phyloP scores from a whole-genome alignment of 2,888 invertebrate genomes.

The Xylota segnis region DNA sequence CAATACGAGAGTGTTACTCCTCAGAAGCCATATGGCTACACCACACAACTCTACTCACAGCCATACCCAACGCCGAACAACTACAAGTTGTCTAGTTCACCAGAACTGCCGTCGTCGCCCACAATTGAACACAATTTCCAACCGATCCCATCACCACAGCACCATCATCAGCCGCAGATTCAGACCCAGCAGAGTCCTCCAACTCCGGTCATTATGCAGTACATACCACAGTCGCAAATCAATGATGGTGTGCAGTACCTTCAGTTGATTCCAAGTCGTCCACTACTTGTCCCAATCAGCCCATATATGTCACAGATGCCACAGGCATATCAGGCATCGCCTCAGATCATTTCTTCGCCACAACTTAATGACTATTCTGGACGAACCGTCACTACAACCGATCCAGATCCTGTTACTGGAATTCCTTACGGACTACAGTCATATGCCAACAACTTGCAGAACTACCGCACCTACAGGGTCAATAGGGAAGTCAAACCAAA shows the following conservation, averaged over 20 bases:
- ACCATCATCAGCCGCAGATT: constrained; percentile 35
- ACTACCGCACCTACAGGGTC: constrained; percentile 81
- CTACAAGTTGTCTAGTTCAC: constrained; percentile 81
- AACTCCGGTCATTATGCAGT: constrained; percentile 83
- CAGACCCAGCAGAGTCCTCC: constrained; percentile 58
- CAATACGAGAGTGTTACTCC: constrained; percentile 78
- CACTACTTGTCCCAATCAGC: constrained; percentile 83
- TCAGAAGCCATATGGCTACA: constrained; percentile 59
- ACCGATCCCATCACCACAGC: constrained; percentile 79
- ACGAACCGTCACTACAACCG: constrained; percentile 57
- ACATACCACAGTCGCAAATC: constrained; percentile 80
- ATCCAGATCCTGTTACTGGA: constrained; percentile 74
- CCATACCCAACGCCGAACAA: constrained; percentile 41
- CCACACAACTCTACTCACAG: constrained; percentile 67
- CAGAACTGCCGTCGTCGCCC: constrained; percentile 78
- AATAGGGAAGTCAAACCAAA: constrained; percentile 82
- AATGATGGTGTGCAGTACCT: constrained; percentile 83
- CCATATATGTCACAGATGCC: constrained; percentile 79
- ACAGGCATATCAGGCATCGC: constrained; percentile 54
- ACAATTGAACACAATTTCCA: constrained; percentile 82
- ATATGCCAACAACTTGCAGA: constrained; percentile 77
- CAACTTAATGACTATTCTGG: constrained; percentile 48
- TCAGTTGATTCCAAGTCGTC: constrained; percentile 83
- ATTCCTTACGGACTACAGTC: constrained; percentile 80
- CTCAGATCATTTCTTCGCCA: constrained; percentile 43